Conservation (phyloP, 1,140 invertebrate species). For the Paramacrobiotus metropolitanus region DNA sequence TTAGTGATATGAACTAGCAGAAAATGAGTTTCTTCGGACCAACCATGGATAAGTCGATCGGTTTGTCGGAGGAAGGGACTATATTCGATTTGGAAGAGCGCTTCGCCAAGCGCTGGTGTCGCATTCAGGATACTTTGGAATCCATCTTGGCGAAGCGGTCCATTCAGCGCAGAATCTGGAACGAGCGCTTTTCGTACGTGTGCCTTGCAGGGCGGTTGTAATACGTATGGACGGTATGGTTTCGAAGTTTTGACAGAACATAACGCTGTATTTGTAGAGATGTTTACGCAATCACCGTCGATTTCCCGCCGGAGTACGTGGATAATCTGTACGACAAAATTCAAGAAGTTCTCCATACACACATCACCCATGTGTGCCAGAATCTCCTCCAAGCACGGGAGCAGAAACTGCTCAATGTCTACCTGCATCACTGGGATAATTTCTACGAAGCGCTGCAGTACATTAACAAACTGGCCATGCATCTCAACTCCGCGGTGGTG, state of each 20-base stretch:
- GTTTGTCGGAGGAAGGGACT: neutral
- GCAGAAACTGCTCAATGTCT: neutral
- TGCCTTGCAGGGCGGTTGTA: too few relatives aligned
- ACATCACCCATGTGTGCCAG: neutral
- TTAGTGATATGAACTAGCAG: too few relatives aligned
- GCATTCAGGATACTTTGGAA: neutral
- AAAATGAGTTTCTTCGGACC: neutral
- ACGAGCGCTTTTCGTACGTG: neutral
- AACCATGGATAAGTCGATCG: neutral
- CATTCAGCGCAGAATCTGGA: neutral
- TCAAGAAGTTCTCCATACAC: neutral
- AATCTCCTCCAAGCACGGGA: neutral
- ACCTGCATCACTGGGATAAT: neutral
- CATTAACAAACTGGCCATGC: neutral
- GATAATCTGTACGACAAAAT: neutral
- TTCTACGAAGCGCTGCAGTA: neutral
- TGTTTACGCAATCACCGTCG: neutral
- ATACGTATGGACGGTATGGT: too few relatives aligned
- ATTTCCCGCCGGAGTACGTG: neutral
- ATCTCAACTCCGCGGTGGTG: neutral
- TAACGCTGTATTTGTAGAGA: neutral
- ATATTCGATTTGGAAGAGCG: neutral
- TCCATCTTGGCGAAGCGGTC: neutral
- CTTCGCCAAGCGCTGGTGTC: neutral
- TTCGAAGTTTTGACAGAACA: too few relatives aligned